Evolutionary conservation across 2,888 invertebrate species (phyloP).

Genomic region (Argynnis bischoffii): DNA sequence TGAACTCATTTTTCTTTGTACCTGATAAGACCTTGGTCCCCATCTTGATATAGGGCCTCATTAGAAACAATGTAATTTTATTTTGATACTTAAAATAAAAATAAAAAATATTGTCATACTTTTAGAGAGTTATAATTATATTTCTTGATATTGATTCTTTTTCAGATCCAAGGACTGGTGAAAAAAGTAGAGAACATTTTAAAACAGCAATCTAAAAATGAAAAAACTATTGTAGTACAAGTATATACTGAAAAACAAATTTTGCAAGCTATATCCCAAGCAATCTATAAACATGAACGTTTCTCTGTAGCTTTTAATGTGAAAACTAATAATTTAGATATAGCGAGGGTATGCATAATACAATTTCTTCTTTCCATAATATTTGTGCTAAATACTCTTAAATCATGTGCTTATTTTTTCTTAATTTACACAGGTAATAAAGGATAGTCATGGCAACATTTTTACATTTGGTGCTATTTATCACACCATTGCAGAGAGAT

Average conservation of each 20-base stretch:
- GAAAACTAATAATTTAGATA: conserved; percentile 54
- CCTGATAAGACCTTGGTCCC: too few relatives aligned
- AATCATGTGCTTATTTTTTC: not conserved
- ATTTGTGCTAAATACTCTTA: not conserved
- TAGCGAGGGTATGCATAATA: conserved; percentile 50
- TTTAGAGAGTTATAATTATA: not conserved
- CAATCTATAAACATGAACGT: conserved; percentile 50
- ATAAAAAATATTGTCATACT: too few relatives aligned
- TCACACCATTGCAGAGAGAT: conserved; percentile 58
- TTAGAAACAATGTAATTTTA: too few relatives aligned
- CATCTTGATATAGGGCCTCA: too few relatives aligned
- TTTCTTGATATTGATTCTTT: not conserved
- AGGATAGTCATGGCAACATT: conserved; percentile 51
- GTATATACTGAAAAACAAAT: conserved; percentile 45
- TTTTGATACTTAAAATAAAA: too few relatives aligned
- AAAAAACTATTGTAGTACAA: conserved; percentile 17
- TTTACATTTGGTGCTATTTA: conserved; percentile 57
- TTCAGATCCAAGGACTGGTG: conserved; percentile 45
- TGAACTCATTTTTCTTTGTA: too few relatives aligned
- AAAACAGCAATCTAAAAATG: conserved; percentile 28
- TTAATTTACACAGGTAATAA: conserved; percentile 52
- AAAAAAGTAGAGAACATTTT: conserved; percentile 44
- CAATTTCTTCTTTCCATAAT: not conserved
- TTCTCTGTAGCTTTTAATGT: conserved; percentile 48
- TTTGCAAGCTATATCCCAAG: conserved; percentile 53